These are phyloP conservation scores for Macrobrachium rosenbergii DNA, from an alignment of 1,140 invertebrate species.

Conservation along the genomic window DNA sequence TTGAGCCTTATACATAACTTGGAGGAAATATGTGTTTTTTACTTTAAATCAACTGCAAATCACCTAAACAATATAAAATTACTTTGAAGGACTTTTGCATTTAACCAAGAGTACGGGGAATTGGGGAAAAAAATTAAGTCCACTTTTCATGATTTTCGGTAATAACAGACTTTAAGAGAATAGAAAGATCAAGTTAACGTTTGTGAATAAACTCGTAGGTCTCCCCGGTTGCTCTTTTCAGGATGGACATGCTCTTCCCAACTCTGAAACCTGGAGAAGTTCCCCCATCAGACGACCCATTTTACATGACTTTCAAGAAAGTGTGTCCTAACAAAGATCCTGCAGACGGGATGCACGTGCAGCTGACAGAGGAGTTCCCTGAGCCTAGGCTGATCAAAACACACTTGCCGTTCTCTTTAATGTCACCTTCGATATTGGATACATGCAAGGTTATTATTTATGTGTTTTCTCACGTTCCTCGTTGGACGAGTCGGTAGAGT, in stretches of 20 bases:
- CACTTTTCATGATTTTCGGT: too few relatives aligned
- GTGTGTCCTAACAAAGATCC: conserved; percentile 40
- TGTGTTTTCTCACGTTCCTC: not conserved
- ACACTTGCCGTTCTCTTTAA: conserved; percentile 70
- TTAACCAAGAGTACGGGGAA: too few relatives aligned
- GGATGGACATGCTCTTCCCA: conserved; percentile 47
- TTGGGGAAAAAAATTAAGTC: too few relatives aligned
- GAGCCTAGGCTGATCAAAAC: conserved; percentile 71
- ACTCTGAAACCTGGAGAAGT: conserved; percentile 20
- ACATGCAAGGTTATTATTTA: conserved; percentile 72
- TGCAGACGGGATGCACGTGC: conserved; percentile 67
- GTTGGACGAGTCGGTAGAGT: too few relatives aligned
- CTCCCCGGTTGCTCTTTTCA: not conserved
- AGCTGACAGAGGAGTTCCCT: conserved; percentile 67
- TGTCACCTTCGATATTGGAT: conserved; percentile 67
- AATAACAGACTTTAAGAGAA: too few relatives aligned
- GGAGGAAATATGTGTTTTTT: too few relatives aligned
- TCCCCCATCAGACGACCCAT: conserved; percentile 45
- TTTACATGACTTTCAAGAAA: conserved; percentile 55
- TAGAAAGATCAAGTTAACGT: too few relatives aligned
- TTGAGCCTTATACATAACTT: too few relatives aligned
- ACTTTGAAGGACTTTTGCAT: too few relatives aligned
- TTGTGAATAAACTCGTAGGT: too few relatives aligned
- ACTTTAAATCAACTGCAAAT: too few relatives aligned
- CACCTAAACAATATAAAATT: too few relatives aligned